Conservation (phyloP, 2,888 invertebrate genomes). For the Tryphoninae sp. region DNA sequence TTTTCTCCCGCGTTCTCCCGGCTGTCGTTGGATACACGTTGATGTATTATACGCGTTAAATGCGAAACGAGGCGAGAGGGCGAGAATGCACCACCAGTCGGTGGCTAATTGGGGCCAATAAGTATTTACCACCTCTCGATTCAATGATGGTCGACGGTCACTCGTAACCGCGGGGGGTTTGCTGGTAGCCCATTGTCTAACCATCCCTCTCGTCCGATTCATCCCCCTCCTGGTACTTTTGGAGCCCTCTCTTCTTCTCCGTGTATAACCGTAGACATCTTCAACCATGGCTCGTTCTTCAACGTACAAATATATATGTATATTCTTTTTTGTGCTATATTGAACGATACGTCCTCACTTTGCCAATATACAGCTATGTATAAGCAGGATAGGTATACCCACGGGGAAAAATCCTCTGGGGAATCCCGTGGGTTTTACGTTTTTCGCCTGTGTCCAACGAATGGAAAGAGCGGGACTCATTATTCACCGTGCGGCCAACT, state of each 20-base stretch:
- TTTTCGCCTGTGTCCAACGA: constrained; percentile 41
- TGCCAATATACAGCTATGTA: constrained; percentile 27
- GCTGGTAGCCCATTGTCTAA: constrained; percentile 69
- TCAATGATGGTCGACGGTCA: constrained; percentile 65
- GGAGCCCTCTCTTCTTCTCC: constrained; percentile 10
- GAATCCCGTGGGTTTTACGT: constrained; percentile 65
- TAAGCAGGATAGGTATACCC: constrained; percentile 39
- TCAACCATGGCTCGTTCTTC: neutral
- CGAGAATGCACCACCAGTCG: constrained; percentile 73
- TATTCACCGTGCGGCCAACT: constrained; percentile 28
- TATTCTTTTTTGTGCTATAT: neutral
- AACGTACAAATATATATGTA: constrained; percentile 7
- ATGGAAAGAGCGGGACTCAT: constrained; percentile 21
- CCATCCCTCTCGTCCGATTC: constrained; percentile 42
- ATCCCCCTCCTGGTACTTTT: constrained; percentile 31
- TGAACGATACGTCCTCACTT: constrained; percentile 43
- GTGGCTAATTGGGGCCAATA: constrained; percentile 74
- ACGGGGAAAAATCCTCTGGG: constrained; percentile 65
- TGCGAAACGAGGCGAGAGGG: constrained; percentile 59
- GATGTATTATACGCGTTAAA: constrained; percentile 10
- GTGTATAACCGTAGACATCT: neutral
- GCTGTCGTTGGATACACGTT: neutral
- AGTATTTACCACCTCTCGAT: constrained; percentile 71
- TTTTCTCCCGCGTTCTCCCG: neutral
- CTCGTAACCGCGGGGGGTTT: constrained; percentile 64